phyloP scores from a whole-genome alignment of 2,113 vertebrate genomes.

The Nyctereutes procyonoides region DNA sequence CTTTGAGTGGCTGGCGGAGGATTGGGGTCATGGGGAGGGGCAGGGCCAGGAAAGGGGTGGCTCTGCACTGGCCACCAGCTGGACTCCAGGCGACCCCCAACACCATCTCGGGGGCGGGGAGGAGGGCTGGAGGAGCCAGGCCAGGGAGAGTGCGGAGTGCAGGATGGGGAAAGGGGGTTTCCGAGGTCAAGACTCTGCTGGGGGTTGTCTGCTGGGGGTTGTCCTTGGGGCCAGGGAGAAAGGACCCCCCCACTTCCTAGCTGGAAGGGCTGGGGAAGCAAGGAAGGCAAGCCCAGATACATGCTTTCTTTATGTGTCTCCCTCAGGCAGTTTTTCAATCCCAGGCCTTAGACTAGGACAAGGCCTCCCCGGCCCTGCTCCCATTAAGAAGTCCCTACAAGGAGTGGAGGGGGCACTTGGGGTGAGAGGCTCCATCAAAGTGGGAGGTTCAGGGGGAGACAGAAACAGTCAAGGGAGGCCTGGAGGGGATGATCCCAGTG shows the following conservation, averaged over 20 bases:
- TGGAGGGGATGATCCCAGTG: constrained; percentile 59
- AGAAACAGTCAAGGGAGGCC: constrained; percentile 39
- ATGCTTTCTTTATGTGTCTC: neutral
- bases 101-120: neutral
- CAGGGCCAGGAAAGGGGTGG: constrained; percentile 74
- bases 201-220: neutral
- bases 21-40: constrained; percentile 81
- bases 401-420: neutral
- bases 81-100: constrained; percentile 72
- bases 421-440: neutral
- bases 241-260: neutral
- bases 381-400: neutral
- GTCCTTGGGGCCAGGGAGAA: neutral
- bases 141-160: neutral
- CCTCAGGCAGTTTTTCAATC: neutral
- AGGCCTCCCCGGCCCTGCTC: neutral
- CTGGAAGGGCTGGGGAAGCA: neutral
- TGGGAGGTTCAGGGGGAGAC: constrained; percentile 31
- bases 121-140: neutral
- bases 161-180: neutral
- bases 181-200: neutral
- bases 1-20: constrained; percentile 74
- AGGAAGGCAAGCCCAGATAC: neutral
- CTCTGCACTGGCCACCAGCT: constrained; percentile 69
- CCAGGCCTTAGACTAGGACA: neutral